Evolutionary conservation across 2,113 vertebrate species (phyloP).

Genomic region (Sminthopsis crassicaudata): DNA sequence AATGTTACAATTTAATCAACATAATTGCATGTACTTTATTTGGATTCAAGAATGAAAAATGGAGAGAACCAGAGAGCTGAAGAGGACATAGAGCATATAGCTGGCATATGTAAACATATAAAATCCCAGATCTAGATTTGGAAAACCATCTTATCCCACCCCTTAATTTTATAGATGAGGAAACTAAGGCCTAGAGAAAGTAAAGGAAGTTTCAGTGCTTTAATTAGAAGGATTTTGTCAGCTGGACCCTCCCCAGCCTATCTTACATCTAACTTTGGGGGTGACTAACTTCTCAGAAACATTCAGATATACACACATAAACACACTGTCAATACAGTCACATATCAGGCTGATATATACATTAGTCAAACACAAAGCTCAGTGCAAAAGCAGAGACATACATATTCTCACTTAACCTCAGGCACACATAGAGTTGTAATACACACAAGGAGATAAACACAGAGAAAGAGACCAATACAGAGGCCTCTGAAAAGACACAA

Average conservation of each 20-base stretch:
- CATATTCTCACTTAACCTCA: not conserved
- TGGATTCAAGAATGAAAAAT: not conserved
- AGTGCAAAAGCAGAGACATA: not conserved
- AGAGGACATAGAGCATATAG: no score
- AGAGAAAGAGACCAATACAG: not conserved
- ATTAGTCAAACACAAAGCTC: not conserved
- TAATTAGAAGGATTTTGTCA: not conserved
- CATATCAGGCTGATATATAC: not conserved
- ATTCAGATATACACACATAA: not conserved
- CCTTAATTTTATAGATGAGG: not conserved
- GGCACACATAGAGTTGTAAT: not conserved
- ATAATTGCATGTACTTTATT: not conserved
- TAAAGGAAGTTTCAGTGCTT: not conserved
- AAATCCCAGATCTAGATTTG: not conserved
- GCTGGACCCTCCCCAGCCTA: not conserved
- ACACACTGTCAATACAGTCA: not conserved
- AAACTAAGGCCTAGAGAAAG: not conserved
- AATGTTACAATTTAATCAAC: not conserved
- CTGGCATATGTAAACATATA: not conserved
- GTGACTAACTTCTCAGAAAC: not conserved
- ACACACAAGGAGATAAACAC: not conserved
- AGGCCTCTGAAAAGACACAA: not conserved
- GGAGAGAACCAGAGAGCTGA: not conserved
- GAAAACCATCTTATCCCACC: not conserved
- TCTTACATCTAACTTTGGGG: not conserved